These are phyloP conservation scores for Tyrophagus putrescentiae DNA, from an alignment of 1,140 invertebrate species.

Conservation along the genomic window DNA sequence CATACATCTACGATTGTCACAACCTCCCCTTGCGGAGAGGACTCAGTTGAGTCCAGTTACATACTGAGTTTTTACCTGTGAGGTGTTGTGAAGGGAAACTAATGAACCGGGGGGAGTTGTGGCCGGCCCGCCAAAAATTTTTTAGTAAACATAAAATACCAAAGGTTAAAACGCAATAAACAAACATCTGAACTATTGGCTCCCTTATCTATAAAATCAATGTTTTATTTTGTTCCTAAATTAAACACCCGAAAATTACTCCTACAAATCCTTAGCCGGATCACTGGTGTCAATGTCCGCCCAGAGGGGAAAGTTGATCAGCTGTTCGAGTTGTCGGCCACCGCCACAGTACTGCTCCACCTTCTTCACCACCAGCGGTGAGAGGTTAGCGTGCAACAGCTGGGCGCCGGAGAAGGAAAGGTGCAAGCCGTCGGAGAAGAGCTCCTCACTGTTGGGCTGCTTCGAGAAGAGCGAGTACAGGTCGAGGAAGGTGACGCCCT, in stretches of 20 bases:
- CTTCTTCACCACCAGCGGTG: slow-evolving; percentile 8
- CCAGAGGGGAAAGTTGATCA: slow-evolving; percentile 11
- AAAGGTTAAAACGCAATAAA: too few relatives aligned
- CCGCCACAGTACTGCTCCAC: not conserved
- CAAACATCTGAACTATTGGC: too few relatives aligned
- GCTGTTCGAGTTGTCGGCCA: not conserved
- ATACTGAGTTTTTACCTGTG: too few relatives aligned
- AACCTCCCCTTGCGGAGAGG: too few relatives aligned
- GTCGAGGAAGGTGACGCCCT: slow-evolving; percentile 27
- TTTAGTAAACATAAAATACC: too few relatives aligned
- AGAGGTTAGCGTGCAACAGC: slow-evolving; percentile 20
- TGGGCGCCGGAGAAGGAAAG: slow-evolving; percentile 22
- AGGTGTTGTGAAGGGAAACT: too few relatives aligned
- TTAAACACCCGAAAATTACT: not conserved
- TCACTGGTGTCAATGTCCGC: not conserved
- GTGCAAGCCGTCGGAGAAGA: slow-evolving; percentile 26
- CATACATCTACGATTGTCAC: too few relatives aligned
- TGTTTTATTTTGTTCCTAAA: too few relatives aligned
- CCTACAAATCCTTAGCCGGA: not conserved
- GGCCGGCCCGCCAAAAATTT: too few relatives aligned
- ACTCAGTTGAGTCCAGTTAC: too few relatives aligned
- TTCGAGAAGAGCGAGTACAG: slow-evolving; percentile 29
- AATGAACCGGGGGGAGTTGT: too few relatives aligned
- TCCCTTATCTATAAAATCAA: too few relatives aligned
- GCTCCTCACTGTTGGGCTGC: slow-evolving; percentile 23